Percentiles rank a stretch among this genome's conserved stretches.
Evolutionary conservation across 2,797 vertebrate genomes (phyloP).

Genomic region (Takifugu rubripes): DNA sequence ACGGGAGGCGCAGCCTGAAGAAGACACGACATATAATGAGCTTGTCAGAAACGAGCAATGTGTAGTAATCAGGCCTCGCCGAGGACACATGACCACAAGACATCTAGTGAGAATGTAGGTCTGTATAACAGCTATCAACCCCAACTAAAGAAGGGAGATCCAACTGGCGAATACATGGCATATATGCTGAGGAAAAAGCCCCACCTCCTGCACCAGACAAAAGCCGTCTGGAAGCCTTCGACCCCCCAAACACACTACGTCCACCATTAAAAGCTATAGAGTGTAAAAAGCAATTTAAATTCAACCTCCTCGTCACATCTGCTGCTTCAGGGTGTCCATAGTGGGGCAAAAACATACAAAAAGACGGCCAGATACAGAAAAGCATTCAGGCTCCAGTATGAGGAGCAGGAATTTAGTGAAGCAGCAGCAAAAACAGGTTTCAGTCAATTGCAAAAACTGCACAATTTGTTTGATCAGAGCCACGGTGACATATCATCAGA

Average conservation of each 20-base stretch:
- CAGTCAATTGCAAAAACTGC: too few relatives aligned
- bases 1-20: conserved; percentile 37
- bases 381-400: conserved; percentile 3
- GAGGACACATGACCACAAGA: conserved; percentile 29
- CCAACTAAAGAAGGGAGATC: conserved; percentile 2
- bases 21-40: conserved; percentile 65
- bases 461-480: too few relatives aligned
- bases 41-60: conserved; percentile 47
- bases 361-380: background rate
- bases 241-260: conserved; percentile 61
- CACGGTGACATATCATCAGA: too few relatives aligned
- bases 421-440: too few relatives aligned
- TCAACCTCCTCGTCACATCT: conserved; percentile 34
- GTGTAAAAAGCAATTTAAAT: conserved; percentile 66
- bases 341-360: background rate
- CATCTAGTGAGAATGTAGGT: conserved; percentile 33
- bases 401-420: background rate
- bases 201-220: conserved; percentile 62
- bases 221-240: conserved; percentile 73
- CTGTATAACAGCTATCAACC: conserved; percentile 1
- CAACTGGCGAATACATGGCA: background rate
- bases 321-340: conserved; percentile 25
- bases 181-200: conserved; percentile 32
- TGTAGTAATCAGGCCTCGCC: conserved; percentile 52
- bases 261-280: conserved; percentile 44